Percentiles rank a stretch among this genome's conserved stretches.
phyloP scores from a whole-genome alignment of 2,113 vertebrate genomes.

The Ancistrus triradiatus region DNA sequence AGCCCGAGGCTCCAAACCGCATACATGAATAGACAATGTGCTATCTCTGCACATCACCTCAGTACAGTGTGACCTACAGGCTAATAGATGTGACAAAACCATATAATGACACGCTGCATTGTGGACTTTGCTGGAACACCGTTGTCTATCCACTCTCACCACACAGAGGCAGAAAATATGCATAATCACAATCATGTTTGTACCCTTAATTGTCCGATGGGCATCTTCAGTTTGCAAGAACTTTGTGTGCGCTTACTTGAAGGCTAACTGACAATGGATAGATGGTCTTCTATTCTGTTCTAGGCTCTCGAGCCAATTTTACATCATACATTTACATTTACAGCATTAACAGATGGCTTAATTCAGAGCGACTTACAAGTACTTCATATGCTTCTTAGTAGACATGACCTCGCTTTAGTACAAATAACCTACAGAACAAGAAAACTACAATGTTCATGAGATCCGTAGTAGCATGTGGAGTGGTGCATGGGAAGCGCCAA shows the following conservation, averaged over 20 bases:
- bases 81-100: slow-evolving; percentile 43
- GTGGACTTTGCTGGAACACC: neutral
- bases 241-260: slow-evolving; percentile 3
- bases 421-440: no score
- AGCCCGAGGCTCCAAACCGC: slow-evolving; percentile 31
- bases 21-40: slow-evolving; percentile 37
- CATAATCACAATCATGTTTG: neutral
- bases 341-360: no score
- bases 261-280: slow-evolving; percentile 10
- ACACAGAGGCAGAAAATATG: neutral
- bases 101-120: slow-evolving; percentile 26
- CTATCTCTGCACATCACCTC: slow-evolving; percentile 23
- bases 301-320: neutral
- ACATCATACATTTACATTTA: neutral
- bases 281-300: slow-evolving; percentile 15
- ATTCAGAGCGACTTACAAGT: no score
- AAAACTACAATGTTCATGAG: no score
- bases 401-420: no score
- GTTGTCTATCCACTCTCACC: neutral
- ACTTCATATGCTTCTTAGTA: no score
- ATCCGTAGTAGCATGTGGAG: no score
- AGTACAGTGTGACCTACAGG: slow-evolving; percentile 31
- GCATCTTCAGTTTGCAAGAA: slow-evolving; percentile 8
- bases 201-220: slow-evolving; percentile 2
- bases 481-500: no score